Evolutionary conservation across 2,888 invertebrate species (phyloP).

Genomic region (Mongoloraphidia duomilia): DNA sequence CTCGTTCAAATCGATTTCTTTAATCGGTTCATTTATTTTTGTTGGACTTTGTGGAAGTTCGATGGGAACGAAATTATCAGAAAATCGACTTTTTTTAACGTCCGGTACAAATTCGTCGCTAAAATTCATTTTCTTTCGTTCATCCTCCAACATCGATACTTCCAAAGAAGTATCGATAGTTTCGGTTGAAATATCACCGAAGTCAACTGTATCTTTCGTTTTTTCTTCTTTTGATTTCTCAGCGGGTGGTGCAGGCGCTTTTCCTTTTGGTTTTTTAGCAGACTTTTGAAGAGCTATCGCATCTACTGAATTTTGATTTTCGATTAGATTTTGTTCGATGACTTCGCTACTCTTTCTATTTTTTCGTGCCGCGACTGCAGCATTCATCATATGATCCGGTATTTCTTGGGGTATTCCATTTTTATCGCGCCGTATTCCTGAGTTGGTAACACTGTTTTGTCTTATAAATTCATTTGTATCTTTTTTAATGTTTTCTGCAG

Average conservation of each 20-base stretch:
- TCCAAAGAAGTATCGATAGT: constrained; percentile 8
- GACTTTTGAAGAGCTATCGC: constrained; percentile 8
- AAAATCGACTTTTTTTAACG: too few species aligned
- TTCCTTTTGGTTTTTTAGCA: constrained; percentile 50
- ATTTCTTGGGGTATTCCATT: constrained; percentile 54
- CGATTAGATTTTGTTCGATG: constrained; percentile 22
- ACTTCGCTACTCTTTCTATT: constrained; percentile 43
- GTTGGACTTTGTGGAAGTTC: too few species aligned
- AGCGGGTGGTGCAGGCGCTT: constrained; percentile 54
- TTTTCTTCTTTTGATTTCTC: constrained; percentile 5
- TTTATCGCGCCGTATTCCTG: constrained; percentile 42
- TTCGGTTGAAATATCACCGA: not conserved
- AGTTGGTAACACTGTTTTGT: constrained; percentile 35
- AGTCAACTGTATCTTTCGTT: not conserved
- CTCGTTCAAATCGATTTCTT: too few species aligned
- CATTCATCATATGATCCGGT: constrained; percentile 55
- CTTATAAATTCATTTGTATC: constrained; percentile 27
- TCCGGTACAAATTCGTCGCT: constrained; percentile 22
- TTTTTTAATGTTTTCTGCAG: constrained; percentile 11
- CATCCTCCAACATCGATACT: not conserved
- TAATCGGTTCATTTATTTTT: too few species aligned
- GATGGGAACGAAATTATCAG: too few species aligned
- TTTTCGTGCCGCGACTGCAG: constrained; percentile 51
- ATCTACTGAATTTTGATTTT: constrained; percentile 19
- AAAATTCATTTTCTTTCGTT: constrained; percentile 13